Evolutionary conservation across 1,140 invertebrate species (phyloP), one percentile per base, ranked within the genome.

Genomic region (Brachionus rotundiformis): DNA sequence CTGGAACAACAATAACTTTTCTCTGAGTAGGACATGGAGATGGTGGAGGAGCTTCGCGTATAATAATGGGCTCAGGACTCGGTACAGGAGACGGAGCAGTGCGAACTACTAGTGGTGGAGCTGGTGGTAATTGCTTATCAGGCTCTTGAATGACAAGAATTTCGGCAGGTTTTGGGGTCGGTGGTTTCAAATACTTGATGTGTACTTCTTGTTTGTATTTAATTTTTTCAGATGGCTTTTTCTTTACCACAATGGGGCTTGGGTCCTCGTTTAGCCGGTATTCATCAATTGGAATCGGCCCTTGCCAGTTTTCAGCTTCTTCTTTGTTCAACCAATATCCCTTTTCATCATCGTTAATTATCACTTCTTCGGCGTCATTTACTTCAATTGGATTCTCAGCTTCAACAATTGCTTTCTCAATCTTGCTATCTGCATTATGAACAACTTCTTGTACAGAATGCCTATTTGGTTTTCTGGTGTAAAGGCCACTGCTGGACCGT

Each of bases 131-230:
- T 59, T 79, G 54, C 49, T 23, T 79, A 63, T 79, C 76, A 31
- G 76, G 47, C 47, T 79, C 76, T 33, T 63, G 76, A 54, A 54
- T 54, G 10, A 79, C 47, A 10, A 79, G 16, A 63, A 79, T 79
- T 54, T 63, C 54, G 27, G 76, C 47, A 6, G 76, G 47, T 25
- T 49, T 36, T 16, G 76, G 76, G 29, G 54, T 54, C 19, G 76
- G 76, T 16, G 76, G 76, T 23, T 79, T 79, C n/a, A 79, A 29
- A 7, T 79, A 79, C 44, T 41, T 79, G 5, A 79, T 63, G 11
- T 79, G 29, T 25, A 79, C 47, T 29, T 79, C 76, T 79, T 79
- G 76, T 41, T 79, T 54, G 44, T 59, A 54, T 23, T 79, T 79
- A 2, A 79, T 8, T 79, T 79, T 79, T 19, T 79, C 76, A 4